Percentiles rank a stretch among this genome's conserved stretches.
These are phyloP conservation scores for Drosophila serrata DNA, from an alignment of 1,140 invertebrate species.

Conservation along the genomic window DNA sequence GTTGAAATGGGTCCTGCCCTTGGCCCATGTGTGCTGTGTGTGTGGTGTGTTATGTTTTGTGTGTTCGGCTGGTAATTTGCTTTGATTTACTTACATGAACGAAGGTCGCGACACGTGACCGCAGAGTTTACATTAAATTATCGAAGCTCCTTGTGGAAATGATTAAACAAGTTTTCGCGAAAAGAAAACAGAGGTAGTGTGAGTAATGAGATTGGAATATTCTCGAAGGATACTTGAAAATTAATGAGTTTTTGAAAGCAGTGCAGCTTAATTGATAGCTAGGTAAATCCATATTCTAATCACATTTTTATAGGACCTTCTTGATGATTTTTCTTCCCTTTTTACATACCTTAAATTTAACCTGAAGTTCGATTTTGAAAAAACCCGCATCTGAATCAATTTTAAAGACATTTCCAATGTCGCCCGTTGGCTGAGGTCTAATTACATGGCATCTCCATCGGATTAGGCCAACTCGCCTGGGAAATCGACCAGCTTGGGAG, in stretches of 20 bases:
- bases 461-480: constrained; percentile 76
- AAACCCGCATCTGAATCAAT: constrained; percentile 25
- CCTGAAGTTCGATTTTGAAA: not conserved
- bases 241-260: constrained; percentile 24
- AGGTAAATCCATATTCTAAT: not conserved
- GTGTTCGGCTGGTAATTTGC: constrained; percentile 59
- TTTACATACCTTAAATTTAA: not conserved
- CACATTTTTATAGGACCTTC: not conserved
- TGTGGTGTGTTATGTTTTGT: constrained; percentile 31
- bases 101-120: constrained; percentile 67
- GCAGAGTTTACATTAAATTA: constrained; percentile 82
- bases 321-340: not conserved
- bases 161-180: constrained; percentile 46
- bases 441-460: constrained; percentile 69
- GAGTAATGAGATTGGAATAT: constrained; percentile 39
- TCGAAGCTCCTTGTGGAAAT: constrained; percentile 52
- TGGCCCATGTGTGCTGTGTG: constrained; percentile 46
- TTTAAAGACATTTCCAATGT: constrained; percentile 39
- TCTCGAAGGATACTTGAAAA: not conserved
- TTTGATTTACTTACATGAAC: constrained; percentile 70
- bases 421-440: constrained; percentile 34
- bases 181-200: constrained; percentile 21
- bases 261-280: not conserved
- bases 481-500: constrained; percentile 73
- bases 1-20: constrained; percentile 32